A percentile compares a stretch with the other conserved stretches of the same genome.
phyloP scores from a whole-genome alignment of 2,888 invertebrate genomes.

The Tortrix viridana region DNA sequence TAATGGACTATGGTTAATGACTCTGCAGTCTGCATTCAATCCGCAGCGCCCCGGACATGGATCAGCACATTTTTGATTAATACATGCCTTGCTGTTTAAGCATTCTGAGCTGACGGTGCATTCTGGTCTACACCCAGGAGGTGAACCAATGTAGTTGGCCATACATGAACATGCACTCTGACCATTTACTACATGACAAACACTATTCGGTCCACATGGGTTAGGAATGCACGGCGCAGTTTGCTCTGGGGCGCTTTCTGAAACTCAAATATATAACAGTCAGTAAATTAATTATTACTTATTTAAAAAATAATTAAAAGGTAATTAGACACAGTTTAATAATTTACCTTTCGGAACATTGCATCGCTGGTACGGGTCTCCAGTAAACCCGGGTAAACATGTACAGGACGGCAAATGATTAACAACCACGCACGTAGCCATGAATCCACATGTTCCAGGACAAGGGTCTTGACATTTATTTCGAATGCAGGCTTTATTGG shows the following conservation, averaged over 20 bases:
- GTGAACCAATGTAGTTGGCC: constrained; percentile 88
- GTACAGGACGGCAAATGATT: constrained; percentile 88
- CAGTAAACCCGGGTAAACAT: constrained; percentile 87
- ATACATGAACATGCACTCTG: constrained; percentile 91
- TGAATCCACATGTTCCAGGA: constrained; percentile 89
- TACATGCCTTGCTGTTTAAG: constrained; percentile 87
- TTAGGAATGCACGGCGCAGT: constrained; percentile 87
- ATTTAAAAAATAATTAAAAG: neutral
- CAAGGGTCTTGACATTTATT: constrained; percentile 92
- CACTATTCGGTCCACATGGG: constrained; percentile 90
- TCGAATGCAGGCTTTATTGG: constrained; percentile 88
- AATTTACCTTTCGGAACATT: constrained; percentile 64
- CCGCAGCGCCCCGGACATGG: constrained; percentile 91
- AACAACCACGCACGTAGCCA: constrained; percentile 88
- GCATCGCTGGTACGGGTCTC: constrained; percentile 89
- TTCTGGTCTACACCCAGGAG: constrained; percentile 91
- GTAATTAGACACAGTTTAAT: neutral
- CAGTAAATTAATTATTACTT: neutral
- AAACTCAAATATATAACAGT: constrained; percentile 41
- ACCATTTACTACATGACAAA: constrained; percentile 88
- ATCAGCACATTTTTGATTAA: constrained; percentile 90
- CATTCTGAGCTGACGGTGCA: constrained; percentile 92
- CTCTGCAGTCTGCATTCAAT: constrained; percentile 87
- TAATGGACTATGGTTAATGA: constrained; percentile 91
- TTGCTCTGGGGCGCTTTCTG: constrained; percentile 66